Conservation (phyloP, 2,888 invertebrate genomes). For the Ganaspis brasiliensis region DNA sequence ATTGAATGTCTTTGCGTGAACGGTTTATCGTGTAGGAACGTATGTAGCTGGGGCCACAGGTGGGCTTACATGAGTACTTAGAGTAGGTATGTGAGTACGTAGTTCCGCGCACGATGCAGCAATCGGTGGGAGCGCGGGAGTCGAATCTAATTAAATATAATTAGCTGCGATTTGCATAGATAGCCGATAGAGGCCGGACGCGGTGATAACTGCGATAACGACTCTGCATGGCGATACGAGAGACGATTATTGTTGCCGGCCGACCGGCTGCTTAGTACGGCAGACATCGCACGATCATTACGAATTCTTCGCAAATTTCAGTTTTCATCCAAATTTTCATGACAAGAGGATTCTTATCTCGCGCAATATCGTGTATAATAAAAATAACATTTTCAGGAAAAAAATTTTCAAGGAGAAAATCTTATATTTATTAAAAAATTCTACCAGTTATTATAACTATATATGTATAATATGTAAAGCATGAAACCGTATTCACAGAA, state of each 20-base stretch:
- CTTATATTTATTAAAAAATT: too few species aligned
- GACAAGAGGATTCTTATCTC: not conserved
- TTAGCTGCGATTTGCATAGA: conserved; percentile 81
- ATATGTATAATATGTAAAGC: too few species aligned
- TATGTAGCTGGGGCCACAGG: conserved; percentile 45
- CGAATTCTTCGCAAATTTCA: conserved; percentile 59
- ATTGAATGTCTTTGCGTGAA: conserved; percentile 13
- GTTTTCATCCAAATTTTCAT: not conserved
- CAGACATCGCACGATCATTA: conserved; percentile 76
- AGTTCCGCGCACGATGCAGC: conserved; percentile 63
- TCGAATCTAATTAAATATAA: conserved; percentile 81
- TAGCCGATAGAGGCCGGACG: conserved; percentile 80
- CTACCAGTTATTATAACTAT: too few species aligned
- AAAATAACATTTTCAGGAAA: too few species aligned
- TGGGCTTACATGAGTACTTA: conserved; percentile 24
- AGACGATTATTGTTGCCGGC: conserved; percentile 78
- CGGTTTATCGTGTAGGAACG: conserved; percentile 11
- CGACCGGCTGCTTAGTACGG: conserved; percentile 57
- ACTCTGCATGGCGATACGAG: conserved; percentile 77
- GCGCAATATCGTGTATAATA: too few species aligned
- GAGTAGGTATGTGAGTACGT: conserved; percentile 53
- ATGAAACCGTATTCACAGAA: not conserved
- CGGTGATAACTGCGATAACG: conserved; percentile 79
- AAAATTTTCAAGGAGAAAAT: too few species aligned
- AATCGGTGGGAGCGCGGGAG: conserved; percentile 77